Conservation (phyloP, 2,888 invertebrate species). For the Lithosia quadra region DNA sequence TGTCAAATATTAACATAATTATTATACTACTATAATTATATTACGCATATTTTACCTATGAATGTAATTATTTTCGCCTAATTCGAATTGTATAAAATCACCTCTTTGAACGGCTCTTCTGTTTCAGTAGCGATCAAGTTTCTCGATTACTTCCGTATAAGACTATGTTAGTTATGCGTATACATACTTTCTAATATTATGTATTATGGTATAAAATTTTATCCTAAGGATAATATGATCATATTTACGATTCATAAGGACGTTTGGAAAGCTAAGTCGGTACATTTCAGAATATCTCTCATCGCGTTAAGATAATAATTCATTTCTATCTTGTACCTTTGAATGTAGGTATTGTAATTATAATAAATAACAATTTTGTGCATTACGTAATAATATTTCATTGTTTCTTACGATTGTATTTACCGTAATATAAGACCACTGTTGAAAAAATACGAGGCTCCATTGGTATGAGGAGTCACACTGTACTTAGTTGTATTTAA, state of each 20-base stretch:
- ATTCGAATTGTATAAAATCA: conserved; percentile 87
- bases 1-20: conserved; percentile 86
- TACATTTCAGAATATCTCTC: conserved; percentile 85
- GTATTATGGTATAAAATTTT: conserved; percentile 85
- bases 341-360: conserved; percentile 86
- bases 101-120: conserved; percentile 81
- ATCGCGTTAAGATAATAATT: conserved; percentile 85
- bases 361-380: conserved; percentile 85
- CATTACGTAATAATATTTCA: conserved; percentile 86
- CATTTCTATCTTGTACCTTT: conserved; percentile 86
- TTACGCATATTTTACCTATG: conserved; percentile 85
- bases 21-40: conserved; percentile 82
- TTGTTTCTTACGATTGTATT: conserved; percentile 86
- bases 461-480: conserved; percentile 74
- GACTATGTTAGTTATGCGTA: conserved; percentile 85
- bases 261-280: conserved; percentile 81
- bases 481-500: conserved; percentile 83
- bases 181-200: conserved; percentile 86
- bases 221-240: conserved; percentile 86
- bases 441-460: conserved; percentile 78
- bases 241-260: conserved; percentile 83
- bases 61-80: conserved; percentile 86
- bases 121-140: conserved; percentile 82
- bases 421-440: conserved; percentile 85
- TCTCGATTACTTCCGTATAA: conserved; percentile 85